Conservation (phyloP, 2,797 vertebrate genomes). For the Leuciscus waleckii region DNA sequence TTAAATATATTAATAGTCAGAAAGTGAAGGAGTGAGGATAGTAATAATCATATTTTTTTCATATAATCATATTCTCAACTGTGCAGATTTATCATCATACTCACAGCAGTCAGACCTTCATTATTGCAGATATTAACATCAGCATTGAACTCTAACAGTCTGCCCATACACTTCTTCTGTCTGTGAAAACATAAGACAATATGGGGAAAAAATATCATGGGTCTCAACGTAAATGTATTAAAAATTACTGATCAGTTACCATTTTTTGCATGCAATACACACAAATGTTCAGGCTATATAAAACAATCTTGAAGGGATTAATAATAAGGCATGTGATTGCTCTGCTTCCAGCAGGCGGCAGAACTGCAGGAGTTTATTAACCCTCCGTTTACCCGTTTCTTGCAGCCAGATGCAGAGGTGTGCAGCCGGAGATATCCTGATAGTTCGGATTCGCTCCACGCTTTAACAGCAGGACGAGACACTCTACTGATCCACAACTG, state of each 20-base stretch:
- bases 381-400: slow-evolving; percentile 88
- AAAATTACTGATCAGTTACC: neutral
- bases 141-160: slow-evolving; percentile 92
- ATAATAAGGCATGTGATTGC: neutral
- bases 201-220: neutral
- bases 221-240: neutral
- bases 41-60: neutral
- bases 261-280: neutral
- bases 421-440: slow-evolving; percentile 98
- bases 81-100: slow-evolving; percentile 65
- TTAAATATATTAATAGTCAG: neutral
- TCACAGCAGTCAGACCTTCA: slow-evolving; percentile 97
- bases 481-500: slow-evolving; percentile 98
- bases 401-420: slow-evolving; percentile 95
- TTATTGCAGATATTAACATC: slow-evolving; percentile 99
- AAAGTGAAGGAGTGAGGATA: neutral
- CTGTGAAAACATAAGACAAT: slow-evolving; percentile 71
- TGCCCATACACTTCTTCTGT: slow-evolving; percentile 99
- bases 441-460: slow-evolving; percentile 98
- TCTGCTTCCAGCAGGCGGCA: slow-evolving; percentile 43
- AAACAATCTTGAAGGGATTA: no score
- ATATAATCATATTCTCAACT: no score
- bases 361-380: neutral
- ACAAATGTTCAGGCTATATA: neutral
- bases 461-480: slow-evolving; percentile 92